These are phyloP conservation scores for Diabrotica undecimpunctata DNA, from an alignment of 1,140 invertebrate species.

Conservation along the genomic window DNA sequence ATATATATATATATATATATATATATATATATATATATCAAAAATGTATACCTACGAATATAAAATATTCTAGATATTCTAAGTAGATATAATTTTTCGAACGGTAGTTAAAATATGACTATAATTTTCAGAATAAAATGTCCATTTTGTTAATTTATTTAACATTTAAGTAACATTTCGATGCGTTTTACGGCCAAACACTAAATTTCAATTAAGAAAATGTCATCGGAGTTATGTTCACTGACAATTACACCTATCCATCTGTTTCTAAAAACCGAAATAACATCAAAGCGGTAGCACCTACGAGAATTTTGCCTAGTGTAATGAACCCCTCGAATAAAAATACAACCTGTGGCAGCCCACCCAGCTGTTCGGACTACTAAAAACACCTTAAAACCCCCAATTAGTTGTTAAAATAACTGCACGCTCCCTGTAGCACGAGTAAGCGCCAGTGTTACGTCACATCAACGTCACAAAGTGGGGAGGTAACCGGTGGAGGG, in stretches of 20 bases:
- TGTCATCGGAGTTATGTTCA: neutral
- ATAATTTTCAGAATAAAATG: neutral
- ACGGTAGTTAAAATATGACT: too few species aligned
- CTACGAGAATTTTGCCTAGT: neutral
- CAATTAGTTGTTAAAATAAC: slow-evolving; percentile 11
- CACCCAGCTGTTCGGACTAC: neutral
- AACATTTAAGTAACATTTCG: neutral
- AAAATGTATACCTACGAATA: too few species aligned
- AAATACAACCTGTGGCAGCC: slow-evolving; percentile 6
- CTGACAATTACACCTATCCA: neutral
- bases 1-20: too few species aligned
- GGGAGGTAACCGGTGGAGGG: slow-evolving; percentile 32
- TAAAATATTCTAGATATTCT: too few species aligned
- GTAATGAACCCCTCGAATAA: slow-evolving; percentile 1
- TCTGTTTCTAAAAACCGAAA: slow-evolving; percentile 10
- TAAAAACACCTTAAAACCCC: slow-evolving; percentile 22
- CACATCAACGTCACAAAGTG: slow-evolving; percentile 41
- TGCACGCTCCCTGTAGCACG: slow-evolving; percentile 17
- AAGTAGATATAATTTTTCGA: too few species aligned
- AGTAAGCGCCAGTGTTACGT: slow-evolving; percentile 40
- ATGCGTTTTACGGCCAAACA: neutral
- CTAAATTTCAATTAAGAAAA: slow-evolving; percentile 8
- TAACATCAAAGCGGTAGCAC: too few species aligned
- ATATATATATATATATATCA: too few species aligned
- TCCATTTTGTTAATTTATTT: neutral